Conservation (phyloP, 2,888 invertebrate genomes). For the Amphimallon solstitiale region DNA sequence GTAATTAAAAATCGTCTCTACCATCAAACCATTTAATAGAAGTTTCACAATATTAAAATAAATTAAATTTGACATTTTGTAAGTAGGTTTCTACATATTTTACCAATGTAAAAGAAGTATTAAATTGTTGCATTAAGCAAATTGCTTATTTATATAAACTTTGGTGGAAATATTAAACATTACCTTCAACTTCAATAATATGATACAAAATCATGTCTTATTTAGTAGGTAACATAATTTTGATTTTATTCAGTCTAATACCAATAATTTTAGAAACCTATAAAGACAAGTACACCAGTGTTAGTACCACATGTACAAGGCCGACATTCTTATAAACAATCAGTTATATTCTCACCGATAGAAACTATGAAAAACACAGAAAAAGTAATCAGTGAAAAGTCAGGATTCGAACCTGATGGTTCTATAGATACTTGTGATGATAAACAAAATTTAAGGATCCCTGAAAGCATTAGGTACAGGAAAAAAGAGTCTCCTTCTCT, state of each 20-base stretch:
- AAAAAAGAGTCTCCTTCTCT: too few relatives aligned
- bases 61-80: too few relatives aligned
- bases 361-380: neutral
- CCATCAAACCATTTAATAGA: too few relatives aligned
- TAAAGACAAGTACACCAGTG: conserved; percentile 28
- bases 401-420: neutral
- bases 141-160: too few relatives aligned
- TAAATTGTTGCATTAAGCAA: too few relatives aligned
- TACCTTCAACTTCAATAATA: too few relatives aligned
- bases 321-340: neutral
- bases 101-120: too few relatives aligned
- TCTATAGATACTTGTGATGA: neutral
- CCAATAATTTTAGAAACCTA: conserved; percentile 23
- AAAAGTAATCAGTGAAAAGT: neutral
- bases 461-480: too few relatives aligned
- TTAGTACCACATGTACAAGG: neutral
- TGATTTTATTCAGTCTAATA: neutral
- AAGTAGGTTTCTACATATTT: too few relatives aligned
- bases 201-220: neutral
- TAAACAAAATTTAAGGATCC: neutral
- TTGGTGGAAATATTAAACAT: too few relatives aligned
- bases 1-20: too few relatives aligned
- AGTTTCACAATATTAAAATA: too few relatives aligned
- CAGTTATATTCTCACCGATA: conserved; percentile 1
- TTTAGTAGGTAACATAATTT: neutral